Evolutionary conservation across 92 coral and sea anemone genomes (phyloP).

Genomic region (Zoanthus solanderi): DNA sequence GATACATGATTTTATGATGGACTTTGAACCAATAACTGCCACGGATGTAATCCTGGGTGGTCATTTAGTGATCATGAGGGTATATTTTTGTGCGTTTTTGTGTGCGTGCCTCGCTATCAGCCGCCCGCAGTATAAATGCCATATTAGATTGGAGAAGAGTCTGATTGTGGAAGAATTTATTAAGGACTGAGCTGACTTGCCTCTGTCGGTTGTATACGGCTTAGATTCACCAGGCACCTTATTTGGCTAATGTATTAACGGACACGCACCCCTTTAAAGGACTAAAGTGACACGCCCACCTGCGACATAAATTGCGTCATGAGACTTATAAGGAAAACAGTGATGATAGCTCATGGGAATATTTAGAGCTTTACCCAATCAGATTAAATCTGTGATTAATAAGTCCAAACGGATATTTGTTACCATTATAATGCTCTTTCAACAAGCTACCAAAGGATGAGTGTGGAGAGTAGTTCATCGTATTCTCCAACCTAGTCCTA

Average conservation of each 20-base stretch:
- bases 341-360: slow-evolving; percentile 46
- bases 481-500: slow-evolving; percentile 58
- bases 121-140: slow-evolving; percentile 16
- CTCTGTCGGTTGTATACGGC: slow-evolving; percentile 55
- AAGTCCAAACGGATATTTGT: slow-evolving; percentile 58
- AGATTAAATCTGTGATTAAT: slow-evolving; percentile 52
- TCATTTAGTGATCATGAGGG: slow-evolving; percentile 53
- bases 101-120: slow-evolving; percentile 31
- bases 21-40: too few species aligned
- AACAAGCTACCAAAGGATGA: slow-evolving; percentile 58
- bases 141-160: neutral
- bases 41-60: slow-evolving; percentile 12
- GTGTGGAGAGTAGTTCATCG: slow-evolving; percentile 72
- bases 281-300: too few species aligned
- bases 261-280: slow-evolving; percentile 37
- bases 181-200: slow-evolving; percentile 54
- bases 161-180: slow-evolving; percentile 23
- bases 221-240: slow-evolving; percentile 48
- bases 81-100: slow-evolving; percentile 36
- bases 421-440: slow-evolving; percentile 36
- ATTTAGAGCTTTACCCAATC: slow-evolving; percentile 61
- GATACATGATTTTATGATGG: too few species aligned
- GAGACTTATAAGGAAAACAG: slow-evolving; percentile 20
- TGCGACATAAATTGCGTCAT: neutral
- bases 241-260: too few species aligned